Conservation (phyloP, 2,113 vertebrate genomes). For the Theristicus caerulescens region DNA sequence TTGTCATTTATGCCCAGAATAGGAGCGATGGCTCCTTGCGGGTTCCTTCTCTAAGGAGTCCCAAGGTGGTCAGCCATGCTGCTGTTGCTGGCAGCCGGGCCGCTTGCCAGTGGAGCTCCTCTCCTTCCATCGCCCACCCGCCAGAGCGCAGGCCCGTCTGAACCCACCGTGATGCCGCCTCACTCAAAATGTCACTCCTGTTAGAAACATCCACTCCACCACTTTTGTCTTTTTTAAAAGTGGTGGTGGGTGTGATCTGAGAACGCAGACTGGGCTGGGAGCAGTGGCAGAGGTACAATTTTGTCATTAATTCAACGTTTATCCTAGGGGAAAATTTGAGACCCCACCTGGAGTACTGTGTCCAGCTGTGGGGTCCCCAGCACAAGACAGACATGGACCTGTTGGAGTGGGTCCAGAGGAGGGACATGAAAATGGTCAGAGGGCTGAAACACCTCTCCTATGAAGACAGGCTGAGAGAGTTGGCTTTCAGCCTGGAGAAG, state of each 20-base stretch:
- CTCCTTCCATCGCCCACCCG: rapidly evolving
- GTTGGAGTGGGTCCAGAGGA: rapidly evolving
- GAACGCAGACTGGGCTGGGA: neutral
- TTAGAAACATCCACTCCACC: neutral
- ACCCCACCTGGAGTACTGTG: neutral
- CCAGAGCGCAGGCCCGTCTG: rapidly evolving
- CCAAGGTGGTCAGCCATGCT: neutral
- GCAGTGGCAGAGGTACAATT: neutral
- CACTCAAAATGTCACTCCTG: neutral
- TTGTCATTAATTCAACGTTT: neutral
- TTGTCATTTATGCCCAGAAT: neutral
- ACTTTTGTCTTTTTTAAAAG: neutral
- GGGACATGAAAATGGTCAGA: neutral
- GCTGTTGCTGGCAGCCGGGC: rapidly evolving
- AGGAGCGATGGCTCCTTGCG: neutral
- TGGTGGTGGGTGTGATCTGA: neutral
- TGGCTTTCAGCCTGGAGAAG: neutral
- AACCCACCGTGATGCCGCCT: rapidly evolving
- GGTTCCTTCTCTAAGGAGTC: neutral
- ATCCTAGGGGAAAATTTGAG: neutral
- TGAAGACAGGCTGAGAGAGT: neutral
- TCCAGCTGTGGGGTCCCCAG: neutral
- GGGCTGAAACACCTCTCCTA: neutral
- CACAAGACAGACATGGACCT: neutral
- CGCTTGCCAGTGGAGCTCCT: neutral